A percentile compares a stretch with the other conserved stretches of the same genome.
Evolutionary conservation across 2,888 invertebrate species (phyloP).

Genomic region (Capitulum mitella): DNA sequence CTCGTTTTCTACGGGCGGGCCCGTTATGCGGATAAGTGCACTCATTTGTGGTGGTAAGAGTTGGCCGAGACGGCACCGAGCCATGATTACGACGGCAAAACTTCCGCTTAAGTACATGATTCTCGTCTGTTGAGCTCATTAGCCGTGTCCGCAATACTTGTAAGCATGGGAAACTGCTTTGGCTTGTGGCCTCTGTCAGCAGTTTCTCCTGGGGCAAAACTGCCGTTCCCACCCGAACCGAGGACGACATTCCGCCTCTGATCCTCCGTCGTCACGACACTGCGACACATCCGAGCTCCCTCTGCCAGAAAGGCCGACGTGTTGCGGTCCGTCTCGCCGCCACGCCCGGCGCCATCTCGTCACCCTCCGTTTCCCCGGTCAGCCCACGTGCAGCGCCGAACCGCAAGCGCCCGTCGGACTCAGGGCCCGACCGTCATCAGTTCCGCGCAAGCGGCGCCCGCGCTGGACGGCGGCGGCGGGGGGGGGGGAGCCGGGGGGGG

Average conservation of each 20-base stretch:
- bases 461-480: background rate
- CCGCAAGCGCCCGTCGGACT: no score
- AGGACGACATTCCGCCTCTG: no score
- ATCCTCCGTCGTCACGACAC: no score
- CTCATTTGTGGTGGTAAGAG: background rate
- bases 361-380: no score
- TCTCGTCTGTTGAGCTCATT: background rate
- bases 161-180: background rate
- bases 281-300: no score
- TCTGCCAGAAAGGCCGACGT: no score
- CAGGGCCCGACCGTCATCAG: background rate
- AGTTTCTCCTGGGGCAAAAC: no score
- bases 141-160: background rate
- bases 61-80: background rate
- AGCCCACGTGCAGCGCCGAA: no score
- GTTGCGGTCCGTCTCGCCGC: no score
- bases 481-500: background rate
- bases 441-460: background rate
- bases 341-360: background rate
- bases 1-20: background rate
- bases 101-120: background rate
- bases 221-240: no score
- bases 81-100: background rate
- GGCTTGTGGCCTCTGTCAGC: no score
- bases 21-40: background rate